Base-by-base conservation (phyloP, 1,140 invertebrate species). In the Venturia canescens region DNA sequence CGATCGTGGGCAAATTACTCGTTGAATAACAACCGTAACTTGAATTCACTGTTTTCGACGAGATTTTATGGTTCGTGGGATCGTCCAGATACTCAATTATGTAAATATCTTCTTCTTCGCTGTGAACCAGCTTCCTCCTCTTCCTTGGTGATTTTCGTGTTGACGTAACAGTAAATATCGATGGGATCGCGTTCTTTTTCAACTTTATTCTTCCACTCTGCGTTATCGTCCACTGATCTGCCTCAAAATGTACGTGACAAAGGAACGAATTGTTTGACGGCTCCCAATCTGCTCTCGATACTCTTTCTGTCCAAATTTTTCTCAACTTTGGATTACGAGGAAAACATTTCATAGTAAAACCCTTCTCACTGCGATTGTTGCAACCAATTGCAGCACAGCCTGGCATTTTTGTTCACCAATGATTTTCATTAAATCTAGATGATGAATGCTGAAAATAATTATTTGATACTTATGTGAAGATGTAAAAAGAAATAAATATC, bases 321-420 rank as follows among this genome's bases (percentile, higher is more conserved):
- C 90, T 84, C 2, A 91, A 44, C 1, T 84, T 85, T 79, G 88
- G 87, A 79, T 91, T 86, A 13, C 90, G 89, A 23, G 90, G 90
- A 78, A 91, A 91, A 87, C 90, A 91, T 86, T 91, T 91, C 90
- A 91, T 91, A 80, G 88, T 90, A 70, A 86, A 91, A 77, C 90
- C 90, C 27, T 90, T 91, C 53, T 91, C 90, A 66, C 90, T 91
- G 23, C 90, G 90, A 83, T 91, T 91, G 53, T 91, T 91, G 78
- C 90, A 91, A 57, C 90, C 90, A 21, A 91, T 82, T 74, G 90
- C 90, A 38, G 90, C 89, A 80, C 90, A 91, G 11, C 90, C 90
- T 80, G 90, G 90, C 90, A 91, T 91, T 71, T 83, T 86, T 82
- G 18, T 23, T 77, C 78, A 83, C 79, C 77, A 69, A 67, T 76